These are phyloP conservation scores for Zeuzera pyrina DNA, from an alignment of 2,888 invertebrate genomes.

Conservation along the genomic window DNA sequence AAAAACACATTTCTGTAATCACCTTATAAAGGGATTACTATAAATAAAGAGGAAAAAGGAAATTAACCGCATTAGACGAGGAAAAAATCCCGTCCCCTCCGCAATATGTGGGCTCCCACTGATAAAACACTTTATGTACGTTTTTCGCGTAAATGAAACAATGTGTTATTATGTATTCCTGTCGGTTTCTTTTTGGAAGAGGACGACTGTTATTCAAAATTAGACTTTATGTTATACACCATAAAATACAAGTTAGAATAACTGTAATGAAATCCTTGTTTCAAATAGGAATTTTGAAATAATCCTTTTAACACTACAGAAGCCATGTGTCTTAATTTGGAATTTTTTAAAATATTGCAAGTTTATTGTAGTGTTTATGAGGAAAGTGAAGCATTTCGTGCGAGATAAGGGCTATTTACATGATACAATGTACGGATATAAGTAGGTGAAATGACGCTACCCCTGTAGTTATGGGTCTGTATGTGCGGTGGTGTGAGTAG, in stretches of 20 bases:
- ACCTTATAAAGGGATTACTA: constrained; percentile 74
- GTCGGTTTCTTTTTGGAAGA: background rate
- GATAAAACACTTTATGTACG: constrained; percentile 66
- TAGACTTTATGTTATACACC: too few species aligned
- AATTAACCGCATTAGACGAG: constrained; percentile 70
- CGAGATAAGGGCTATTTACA: constrained; percentile 34
- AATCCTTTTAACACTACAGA: too few species aligned
- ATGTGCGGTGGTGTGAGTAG: constrained; percentile 59
- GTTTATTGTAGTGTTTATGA: too few species aligned
- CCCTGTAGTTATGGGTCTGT: too few species aligned
- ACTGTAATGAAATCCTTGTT: too few species aligned
- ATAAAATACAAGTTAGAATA: too few species aligned
- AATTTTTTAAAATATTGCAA: too few species aligned
- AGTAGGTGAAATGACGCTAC: constrained; percentile 65
- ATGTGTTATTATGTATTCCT: constrained; percentile 46
- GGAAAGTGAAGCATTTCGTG: too few species aligned
- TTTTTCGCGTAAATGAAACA: constrained; percentile 64
- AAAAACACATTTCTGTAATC: constrained; percentile 73
- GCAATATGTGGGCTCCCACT: constrained; percentile 69
- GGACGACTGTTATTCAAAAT: too few species aligned
- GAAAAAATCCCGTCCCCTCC: constrained; percentile 64
- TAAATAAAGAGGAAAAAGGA: constrained; percentile 74
- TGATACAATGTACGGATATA: constrained; percentile 42
- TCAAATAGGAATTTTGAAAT: too few species aligned
- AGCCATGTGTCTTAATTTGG: too few species aligned